A percentile compares a stretch with the other conserved stretches of the same genome.
phyloP scores from a whole-genome alignment of 2,113 vertebrate genomes.

The Tetrax tetrax region DNA sequence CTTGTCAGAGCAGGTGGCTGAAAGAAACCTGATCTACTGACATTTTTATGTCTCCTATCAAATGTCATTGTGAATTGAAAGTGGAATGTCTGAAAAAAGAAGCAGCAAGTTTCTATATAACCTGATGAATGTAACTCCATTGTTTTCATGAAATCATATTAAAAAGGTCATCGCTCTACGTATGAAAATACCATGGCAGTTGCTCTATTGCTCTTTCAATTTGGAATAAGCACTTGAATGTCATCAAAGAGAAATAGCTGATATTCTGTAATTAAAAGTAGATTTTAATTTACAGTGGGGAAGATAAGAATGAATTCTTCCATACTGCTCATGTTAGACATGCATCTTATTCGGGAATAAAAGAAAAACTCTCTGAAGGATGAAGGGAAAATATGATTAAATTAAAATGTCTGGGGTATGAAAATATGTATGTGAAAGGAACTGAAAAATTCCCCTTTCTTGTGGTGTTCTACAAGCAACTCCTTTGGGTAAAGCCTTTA shows the following conservation, averaged over 20 bases:
- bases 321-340: background rate
- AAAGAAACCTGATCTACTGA: conserved; percentile 1
- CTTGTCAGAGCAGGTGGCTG: background rate
- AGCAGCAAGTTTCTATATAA: conserved; percentile 36
- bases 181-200: conserved; percentile 56
- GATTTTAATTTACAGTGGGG: conserved; percentile 12
- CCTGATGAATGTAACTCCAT: conserved; percentile 52
- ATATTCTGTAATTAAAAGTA: conserved; percentile 62
- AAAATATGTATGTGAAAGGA: conserved; percentile 39
- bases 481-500: conserved; percentile 47
- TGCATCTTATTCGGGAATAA: conserved; percentile 10
- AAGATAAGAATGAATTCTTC: background rate
- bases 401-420: conserved; percentile 36
- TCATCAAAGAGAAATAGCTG: conserved; percentile 33
- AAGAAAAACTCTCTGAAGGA: conserved; percentile 36
- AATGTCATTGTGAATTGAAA: conserved; percentile 64
- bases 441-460: conserved; percentile 1
- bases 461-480: background rate
- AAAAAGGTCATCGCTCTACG: conserved; percentile 55
- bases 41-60: conserved; percentile 68
- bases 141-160: conserved; percentile 53
- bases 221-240: conserved; percentile 51
- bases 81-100: conserved; percentile 41
- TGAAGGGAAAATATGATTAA: conserved; percentile 6
- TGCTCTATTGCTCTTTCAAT: conserved; percentile 50